A percentile compares a stretch with the other conserved stretches of the same genome.
These are phyloP conservation scores for Cheracebus regulus DNA, from an alignment of 2,797 vertebrate species.

Conservation along the genomic window DNA sequence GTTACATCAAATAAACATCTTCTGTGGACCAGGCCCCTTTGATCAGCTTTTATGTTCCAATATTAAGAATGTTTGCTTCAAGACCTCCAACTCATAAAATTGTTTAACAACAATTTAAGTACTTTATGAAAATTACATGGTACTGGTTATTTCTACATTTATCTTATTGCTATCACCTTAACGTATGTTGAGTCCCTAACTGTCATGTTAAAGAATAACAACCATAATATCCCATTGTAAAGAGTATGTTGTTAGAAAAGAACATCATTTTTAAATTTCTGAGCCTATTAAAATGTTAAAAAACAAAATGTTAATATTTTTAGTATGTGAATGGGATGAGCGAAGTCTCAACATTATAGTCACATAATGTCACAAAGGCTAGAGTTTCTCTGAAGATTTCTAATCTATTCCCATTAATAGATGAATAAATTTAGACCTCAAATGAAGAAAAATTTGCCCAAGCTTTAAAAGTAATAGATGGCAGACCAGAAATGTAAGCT, in stretches of 20 bases:
- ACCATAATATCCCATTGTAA: conserved; percentile 22
- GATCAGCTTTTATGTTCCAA: conserved; percentile 81
- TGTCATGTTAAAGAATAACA: conserved; percentile 57
- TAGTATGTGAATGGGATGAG: conserved; percentile 51
- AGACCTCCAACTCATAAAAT: conserved; percentile 47
- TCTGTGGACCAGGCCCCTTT: conserved; percentile 90
- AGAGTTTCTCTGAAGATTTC: neutral
- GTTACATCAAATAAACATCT: conserved; percentile 91
- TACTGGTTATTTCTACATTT: conserved; percentile 49
- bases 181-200: conserved; percentile 35
- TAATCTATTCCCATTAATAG: neutral
- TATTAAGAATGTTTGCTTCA: conserved; percentile 72
- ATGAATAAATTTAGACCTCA: conserved; percentile 6
- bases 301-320: conserved; percentile 50
- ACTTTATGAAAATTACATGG: conserved; percentile 52
- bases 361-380: neutral
- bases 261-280: conserved; percentile 56
- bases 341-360: conserved; percentile 23
- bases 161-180: conserved; percentile 20
- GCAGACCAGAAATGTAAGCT: conserved; percentile 26
- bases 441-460: neutral
- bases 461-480: neutral
- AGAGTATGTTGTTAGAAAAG: conserved; percentile 64
- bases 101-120: conserved; percentile 52
- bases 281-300: conserved; percentile 49